These are phyloP conservation scores for Paralvinella palmiformis DNA, from an alignment of 1,140 invertebrate genomes.

Conservation along the genomic window DNA sequence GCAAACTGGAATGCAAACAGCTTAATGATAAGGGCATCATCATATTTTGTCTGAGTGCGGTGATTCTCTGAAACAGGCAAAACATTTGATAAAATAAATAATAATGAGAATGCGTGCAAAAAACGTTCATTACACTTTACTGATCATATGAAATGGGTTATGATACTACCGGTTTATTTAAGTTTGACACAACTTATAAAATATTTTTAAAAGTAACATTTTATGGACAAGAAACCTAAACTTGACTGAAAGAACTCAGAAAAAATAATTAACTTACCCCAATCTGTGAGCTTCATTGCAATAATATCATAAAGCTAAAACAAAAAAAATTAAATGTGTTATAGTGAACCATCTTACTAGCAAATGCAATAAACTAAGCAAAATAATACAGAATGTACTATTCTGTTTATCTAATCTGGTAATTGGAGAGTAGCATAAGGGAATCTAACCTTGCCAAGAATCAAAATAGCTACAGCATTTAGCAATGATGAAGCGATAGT, in stretches of 20 bases:
- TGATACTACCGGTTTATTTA: neutral
- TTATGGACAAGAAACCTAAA: neutral
- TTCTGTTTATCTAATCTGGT: neutral
- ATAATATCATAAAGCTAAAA: slow-evolving; percentile 46
- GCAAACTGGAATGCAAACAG: slow-evolving; percentile 53
- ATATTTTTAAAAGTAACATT: neutral
- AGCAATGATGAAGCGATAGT: slow-evolving; percentile 45
- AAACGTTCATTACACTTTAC: too few species aligned
- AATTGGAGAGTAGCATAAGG: neutral
- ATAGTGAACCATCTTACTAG: slow-evolving; percentile 2
- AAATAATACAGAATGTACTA: neutral
- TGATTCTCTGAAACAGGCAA: slow-evolving; percentile 47
- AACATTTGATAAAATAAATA: neutral
- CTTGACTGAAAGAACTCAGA: neutral
- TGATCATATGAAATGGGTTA: neutral
- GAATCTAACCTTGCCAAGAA: slow-evolving; percentile 41
- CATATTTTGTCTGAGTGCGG: slow-evolving; percentile 46
- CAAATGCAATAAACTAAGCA: neutral
- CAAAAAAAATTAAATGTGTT: neutral
- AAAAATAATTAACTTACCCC: slow-evolving; percentile 39
- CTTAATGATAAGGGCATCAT: slow-evolving; percentile 51
- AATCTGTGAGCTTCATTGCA: slow-evolving; percentile 47
- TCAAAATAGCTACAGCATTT: slow-evolving; percentile 49
- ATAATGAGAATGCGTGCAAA: neutral
- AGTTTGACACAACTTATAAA: neutral